Base-by-base conservation (phyloP, 2,888 invertebrate genomes). In the Pristionchus exspectatus region DNA sequence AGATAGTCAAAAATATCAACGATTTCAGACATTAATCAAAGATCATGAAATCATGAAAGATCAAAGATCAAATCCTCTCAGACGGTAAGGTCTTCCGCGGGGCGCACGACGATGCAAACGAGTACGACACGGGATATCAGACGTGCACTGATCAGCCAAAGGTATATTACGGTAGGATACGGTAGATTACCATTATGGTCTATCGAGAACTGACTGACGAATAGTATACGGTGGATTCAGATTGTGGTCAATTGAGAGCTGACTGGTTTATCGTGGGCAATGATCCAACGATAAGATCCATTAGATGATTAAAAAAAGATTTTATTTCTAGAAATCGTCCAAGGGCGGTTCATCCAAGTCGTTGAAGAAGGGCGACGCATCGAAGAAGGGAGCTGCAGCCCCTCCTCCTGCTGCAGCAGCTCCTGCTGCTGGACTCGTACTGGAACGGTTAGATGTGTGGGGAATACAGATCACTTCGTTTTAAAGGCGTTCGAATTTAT, bases 61-160 rank as follows among this genome's bases (percentile, higher is more conserved):
- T 9, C 16, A 74, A 74, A 74, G 74, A 74, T 74, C 27, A 74
- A 16, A 18, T 77, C 44, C 38, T 44, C 44, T 1, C 81, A 84
- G 84, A 44, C 59, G 56, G 30, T 2, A 84, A 84, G 44, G 30
- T 84, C 18, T 84, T 84, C 84, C 84, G 84, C 5, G 84, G 84
- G 30, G 84, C 33, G 84, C 84, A 84, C 44, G 84, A 84, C 84
- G 56, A 54, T 18, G 84, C 84, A 7, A 56, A 56, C 56, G 84
- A 16, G 54, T 30, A 56, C 56, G 84, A 84, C 84, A 84, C 59
- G 24, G 84, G 84, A 9, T 84, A 56, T 18, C 54, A 44, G 54
- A n/a, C 18, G 56, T 56, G 84, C 56, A 56, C 38, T 21, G 77
- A 44, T 21, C 24, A 18, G 77, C 77, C 38, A 21, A 77, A 77